Conservation (phyloP, 2,888 invertebrate species). For the Nipponacmea schrenckii region DNA sequence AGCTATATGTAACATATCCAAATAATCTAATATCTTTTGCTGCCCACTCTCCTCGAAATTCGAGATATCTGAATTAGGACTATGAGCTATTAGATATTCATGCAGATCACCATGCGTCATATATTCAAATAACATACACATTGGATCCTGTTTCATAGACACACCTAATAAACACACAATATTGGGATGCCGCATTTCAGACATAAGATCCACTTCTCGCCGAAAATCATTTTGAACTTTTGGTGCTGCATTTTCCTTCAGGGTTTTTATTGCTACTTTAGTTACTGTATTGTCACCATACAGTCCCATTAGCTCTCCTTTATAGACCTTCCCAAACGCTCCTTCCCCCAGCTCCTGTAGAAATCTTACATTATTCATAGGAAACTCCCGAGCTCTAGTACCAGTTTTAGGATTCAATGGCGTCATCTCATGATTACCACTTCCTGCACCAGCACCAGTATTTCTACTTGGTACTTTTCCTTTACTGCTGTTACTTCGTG, state of each 20-base stretch:
- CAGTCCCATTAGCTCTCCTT: constrained; percentile 81
- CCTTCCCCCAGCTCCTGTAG: constrained; percentile 70
- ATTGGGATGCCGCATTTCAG: constrained; percentile 93
- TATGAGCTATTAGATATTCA: constrained; percentile 91
- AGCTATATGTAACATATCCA: constrained; percentile 88
- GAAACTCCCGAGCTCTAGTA: constrained; percentile 84
- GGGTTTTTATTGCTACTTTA: constrained; percentile 91
- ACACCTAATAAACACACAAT: constrained; percentile 95
- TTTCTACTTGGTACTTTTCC: constrained; percentile 31
- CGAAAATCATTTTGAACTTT: constrained; percentile 93
- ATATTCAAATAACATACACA: constrained; percentile 97
- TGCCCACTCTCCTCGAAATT: constrained; percentile 74
- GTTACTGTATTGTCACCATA: constrained; percentile 68
- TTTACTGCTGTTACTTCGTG: constrained; percentile 36
- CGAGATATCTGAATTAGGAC: constrained; percentile 76
- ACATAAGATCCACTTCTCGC: constrained; percentile 93
- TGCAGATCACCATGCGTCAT: constrained; percentile 96
- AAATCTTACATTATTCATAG: constrained; percentile 77
- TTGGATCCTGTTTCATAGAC: constrained; percentile 84
- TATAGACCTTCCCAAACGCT: constrained; percentile 98
- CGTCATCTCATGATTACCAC: constrained; percentile 51
- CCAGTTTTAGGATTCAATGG: constrained; percentile 55
- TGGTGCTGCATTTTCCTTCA: constrained; percentile 90
- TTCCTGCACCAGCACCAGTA: constrained; percentile 29
- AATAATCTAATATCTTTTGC: constrained; percentile 60